Conservation (phyloP, 2,113 vertebrate genomes). For the Enhydra lutris region DNA sequence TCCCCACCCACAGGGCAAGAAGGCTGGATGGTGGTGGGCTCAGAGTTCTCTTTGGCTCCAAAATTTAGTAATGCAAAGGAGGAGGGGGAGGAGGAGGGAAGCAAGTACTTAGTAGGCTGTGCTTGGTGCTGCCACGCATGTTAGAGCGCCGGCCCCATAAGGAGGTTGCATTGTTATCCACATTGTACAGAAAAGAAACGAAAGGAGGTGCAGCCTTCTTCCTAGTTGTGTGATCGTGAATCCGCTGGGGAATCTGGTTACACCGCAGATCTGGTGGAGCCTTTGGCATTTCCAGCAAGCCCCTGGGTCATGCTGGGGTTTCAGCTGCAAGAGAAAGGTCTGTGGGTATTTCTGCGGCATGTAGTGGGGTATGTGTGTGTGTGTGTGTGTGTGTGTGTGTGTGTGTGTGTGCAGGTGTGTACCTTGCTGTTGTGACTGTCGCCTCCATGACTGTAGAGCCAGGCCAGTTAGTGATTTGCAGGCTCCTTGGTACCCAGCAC, state of each 20-base stretch:
- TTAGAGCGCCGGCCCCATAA: not conserved
- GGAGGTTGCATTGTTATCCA: not conserved
- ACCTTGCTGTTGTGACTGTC: fast-evolving
- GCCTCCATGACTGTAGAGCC: not conserved
- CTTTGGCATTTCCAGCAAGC: not conserved
- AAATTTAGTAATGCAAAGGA: not conserved
- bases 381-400: fast-evolving
- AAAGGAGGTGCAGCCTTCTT: not conserved
- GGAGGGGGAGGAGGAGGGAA: not conserved
- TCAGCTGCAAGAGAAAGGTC: not conserved
- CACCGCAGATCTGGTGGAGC: fast-evolving
- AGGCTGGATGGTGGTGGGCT: not conserved
- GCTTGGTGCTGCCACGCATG: fast-evolving
- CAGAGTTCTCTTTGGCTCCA: not conserved
- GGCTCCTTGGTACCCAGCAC: not conserved
- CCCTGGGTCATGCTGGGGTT: not conserved
- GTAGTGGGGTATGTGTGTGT: fast-evolving
- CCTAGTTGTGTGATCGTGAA: not conserved
- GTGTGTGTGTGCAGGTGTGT: not conserved
- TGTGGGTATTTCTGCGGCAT: not conserved
- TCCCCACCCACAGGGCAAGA: not conserved
- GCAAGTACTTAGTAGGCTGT: not conserved
- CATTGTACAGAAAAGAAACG: not conserved
- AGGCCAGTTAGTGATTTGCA: not conserved
- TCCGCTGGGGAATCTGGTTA: not conserved